Evolutionary conservation across 2,113 vertebrate genomes (phyloP).

Genomic region (Echinops telfairi): DNA sequence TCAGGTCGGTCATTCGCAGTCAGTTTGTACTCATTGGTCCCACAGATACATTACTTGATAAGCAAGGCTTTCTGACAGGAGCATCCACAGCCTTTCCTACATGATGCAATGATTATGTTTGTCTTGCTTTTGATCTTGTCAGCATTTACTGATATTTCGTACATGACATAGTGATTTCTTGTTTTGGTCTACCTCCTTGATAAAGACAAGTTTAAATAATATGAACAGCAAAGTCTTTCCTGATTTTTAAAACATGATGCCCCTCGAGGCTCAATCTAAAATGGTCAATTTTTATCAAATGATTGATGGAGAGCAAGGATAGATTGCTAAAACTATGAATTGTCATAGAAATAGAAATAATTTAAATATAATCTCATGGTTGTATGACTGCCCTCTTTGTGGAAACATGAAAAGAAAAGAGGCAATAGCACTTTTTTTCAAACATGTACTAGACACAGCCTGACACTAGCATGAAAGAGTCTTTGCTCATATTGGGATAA

Average conservation of each 20-base stretch:
- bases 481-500: background rate
- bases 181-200: background rate
- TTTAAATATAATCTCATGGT: background rate
- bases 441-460: background rate
- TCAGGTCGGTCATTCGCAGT: background rate
- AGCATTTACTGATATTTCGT: background rate
- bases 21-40: background rate
- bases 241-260: background rate
- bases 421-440: background rate
- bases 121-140: background rate
- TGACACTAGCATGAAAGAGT: background rate
- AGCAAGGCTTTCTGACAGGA: background rate
- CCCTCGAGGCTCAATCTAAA: no score
- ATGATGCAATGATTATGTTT: background rate
- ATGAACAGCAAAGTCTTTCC: background rate
- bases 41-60: background rate
- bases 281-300: background rate
- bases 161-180: background rate
- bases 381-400: background rate
- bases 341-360: background rate
- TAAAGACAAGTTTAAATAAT: background rate
- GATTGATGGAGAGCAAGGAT: background rate
- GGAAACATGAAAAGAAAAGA: background rate
- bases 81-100: background rate
- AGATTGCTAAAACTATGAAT: background rate